Evolutionary conservation across 2,113 vertebrate genomes (phyloP).

Genomic region (Balaenoptera acutorostrata): DNA sequence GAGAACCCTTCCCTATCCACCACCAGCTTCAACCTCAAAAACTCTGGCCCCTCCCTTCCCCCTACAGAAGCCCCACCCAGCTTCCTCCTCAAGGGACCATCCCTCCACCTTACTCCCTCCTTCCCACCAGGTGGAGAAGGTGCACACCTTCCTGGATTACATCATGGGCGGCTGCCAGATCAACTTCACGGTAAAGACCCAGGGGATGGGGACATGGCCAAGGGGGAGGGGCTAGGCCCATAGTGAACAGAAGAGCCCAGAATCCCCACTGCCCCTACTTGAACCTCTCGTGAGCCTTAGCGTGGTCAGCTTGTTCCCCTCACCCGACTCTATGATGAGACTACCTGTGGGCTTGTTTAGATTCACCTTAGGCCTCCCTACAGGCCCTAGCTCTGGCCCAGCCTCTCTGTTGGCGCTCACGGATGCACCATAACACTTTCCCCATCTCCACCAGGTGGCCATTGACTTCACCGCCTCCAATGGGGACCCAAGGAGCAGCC

Average conservation of each 20-base stretch:
- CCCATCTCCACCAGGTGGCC: constrained; percentile 68
- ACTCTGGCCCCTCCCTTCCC: neutral
- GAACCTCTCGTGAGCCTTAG: neutral
- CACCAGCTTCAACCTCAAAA: neutral
- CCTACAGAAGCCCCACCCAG: neutral
- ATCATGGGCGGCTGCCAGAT: constrained; percentile 80
- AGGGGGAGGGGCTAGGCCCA: neutral
- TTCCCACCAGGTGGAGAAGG: constrained; percentile 74
- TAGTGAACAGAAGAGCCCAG: neutral
- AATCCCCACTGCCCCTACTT: neutral
- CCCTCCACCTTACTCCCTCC: neutral
- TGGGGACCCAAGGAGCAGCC: constrained; percentile 76
- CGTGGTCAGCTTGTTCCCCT: neutral
- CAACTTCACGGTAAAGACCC: constrained; percentile 75
- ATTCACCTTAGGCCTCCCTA: neutral
- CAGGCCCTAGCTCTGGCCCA: neutral
- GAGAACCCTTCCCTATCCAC: neutral
- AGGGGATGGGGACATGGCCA: neutral
- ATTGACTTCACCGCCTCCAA: constrained; percentile 80
- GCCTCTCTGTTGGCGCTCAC: neutral
- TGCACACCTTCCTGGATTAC: constrained; percentile 78
- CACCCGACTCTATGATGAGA: neutral
- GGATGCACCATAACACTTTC: neutral
- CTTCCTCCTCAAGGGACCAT: neutral
- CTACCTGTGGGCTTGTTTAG: neutral